These are phyloP conservation scores for Tinea trinotella DNA, from an alignment of 2,888 invertebrate genomes.

Conservation along the genomic window DNA sequence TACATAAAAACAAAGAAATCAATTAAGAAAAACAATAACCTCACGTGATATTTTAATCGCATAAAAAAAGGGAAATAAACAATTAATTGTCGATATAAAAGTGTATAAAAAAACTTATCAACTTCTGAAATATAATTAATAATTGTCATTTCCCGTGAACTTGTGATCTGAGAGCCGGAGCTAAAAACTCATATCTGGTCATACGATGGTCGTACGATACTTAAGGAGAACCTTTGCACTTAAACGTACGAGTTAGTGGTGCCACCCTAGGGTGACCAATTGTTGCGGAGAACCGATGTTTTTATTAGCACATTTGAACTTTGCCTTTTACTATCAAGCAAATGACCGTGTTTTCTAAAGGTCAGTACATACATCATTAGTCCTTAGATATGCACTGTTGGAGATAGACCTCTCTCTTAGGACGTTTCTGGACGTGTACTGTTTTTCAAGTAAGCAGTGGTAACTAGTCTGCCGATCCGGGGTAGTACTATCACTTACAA, in stretches of 20 bases:
- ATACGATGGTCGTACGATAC: slow-evolving; percentile 6
- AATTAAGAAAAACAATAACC: background rate
- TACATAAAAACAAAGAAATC: background rate
- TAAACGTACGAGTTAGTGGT: background rate
- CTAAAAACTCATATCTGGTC: background rate
- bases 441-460: too few relatives aligned
- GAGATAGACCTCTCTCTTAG: too few relatives aligned
- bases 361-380: too few relatives aligned
- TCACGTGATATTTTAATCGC: too few relatives aligned
- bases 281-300: too few relatives aligned
- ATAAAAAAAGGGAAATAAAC: background rate
- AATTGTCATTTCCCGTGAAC: slow-evolving; percentile 6
- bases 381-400: too few relatives aligned
- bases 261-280: background rate
- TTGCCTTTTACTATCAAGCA: too few relatives aligned
- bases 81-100: background rate
- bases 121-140: background rate
- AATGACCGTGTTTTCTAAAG: too few relatives aligned
- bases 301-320: too few relatives aligned
- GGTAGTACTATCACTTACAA: too few relatives aligned
- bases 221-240: background rate
- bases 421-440: too few relatives aligned
- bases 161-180: slow-evolving; percentile 4
- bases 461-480: too few relatives aligned
- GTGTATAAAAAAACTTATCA: background rate